Percentiles rank a stretch among this genome's conserved stretches.
These are phyloP conservation scores for Enteromius anoplus DNA, from an alignment of 2,797 vertebrate genomes.

Conservation along the genomic window DNA sequence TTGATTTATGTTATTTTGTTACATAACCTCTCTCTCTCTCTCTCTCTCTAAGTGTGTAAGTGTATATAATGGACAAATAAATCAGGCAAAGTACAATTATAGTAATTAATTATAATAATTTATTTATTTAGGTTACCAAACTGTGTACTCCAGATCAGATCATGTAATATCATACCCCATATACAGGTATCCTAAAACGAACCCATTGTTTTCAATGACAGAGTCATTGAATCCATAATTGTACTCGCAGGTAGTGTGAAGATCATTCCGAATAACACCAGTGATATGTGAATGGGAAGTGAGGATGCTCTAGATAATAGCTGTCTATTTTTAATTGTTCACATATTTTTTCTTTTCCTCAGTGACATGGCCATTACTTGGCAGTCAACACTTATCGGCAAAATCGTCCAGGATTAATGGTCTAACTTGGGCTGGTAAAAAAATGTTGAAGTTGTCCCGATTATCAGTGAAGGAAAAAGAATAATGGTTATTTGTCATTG, in stretches of 20 bases:
- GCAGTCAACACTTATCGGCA: slow-evolving; percentile 95
- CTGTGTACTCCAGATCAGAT: slow-evolving; percentile 9
- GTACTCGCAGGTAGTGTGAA: slow-evolving; percentile 82
- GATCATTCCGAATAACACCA: slow-evolving; percentile 86
- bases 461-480: slow-evolving; percentile 98
- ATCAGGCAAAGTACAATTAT: slow-evolving; percentile 12
- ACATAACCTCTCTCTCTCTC: neutral
- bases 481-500: slow-evolving; percentile 99
- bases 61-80: slow-evolving; percentile 19
- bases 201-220: slow-evolving; percentile 22
- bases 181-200: neutral
- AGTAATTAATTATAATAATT: slow-evolving; percentile 39
- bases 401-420: slow-evolving; percentile 99
- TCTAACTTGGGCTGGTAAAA: slow-evolving; percentile 92
- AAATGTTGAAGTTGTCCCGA: slow-evolving; percentile 99
- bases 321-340: slow-evolving; percentile 98
- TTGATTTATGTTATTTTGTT: slow-evolving; percentile 30
- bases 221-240: slow-evolving; percentile 68
- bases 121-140: slow-evolving; percentile 32
- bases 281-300: slow-evolving; percentile 85
- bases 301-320: slow-evolving; percentile 82
- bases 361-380: slow-evolving; percentile 99
- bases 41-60: neutral
- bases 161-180: slow-evolving; percentile 7
- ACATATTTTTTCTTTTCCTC: slow-evolving; percentile 88